Evolutionary conservation across 2,797 vertebrate species (phyloP).

Genomic region (Atherinosoma microstoma): DNA sequence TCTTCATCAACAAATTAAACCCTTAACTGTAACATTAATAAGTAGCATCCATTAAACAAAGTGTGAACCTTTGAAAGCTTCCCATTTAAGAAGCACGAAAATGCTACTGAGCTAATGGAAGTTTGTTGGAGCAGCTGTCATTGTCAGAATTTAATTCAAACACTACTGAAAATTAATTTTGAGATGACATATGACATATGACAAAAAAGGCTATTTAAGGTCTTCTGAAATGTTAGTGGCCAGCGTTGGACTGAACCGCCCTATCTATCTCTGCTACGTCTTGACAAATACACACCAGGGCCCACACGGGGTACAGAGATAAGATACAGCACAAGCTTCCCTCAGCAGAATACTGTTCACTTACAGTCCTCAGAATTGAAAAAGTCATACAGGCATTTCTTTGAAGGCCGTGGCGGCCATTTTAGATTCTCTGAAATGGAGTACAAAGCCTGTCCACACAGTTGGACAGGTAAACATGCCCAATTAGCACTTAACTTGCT

Average conservation of each 20-base stretch:
- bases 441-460: slow-evolving; percentile 9
- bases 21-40: slow-evolving; percentile 25
- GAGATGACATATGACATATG: slow-evolving; percentile 64
- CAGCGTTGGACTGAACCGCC: slow-evolving; percentile 63
- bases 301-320: slow-evolving; percentile 69
- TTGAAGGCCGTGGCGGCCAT: slow-evolving; percentile 51
- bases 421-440: slow-evolving; percentile 43
- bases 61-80: slow-evolving; percentile 51
- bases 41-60: slow-evolving; percentile 27
- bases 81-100: slow-evolving; percentile 55
- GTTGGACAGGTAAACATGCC: slow-evolving; percentile 5
- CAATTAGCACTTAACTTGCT: slow-evolving; percentile 18
- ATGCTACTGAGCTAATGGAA: slow-evolving; percentile 34
- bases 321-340: slow-evolving; percentile 71
- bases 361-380: slow-evolving; percentile 79
- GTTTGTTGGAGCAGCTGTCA: slow-evolving; percentile 46
- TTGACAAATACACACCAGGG: slow-evolving; percentile 58
- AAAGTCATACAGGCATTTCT: slow-evolving; percentile 51
- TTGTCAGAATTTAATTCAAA: slow-evolving; percentile 58
- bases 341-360: slow-evolving; percentile 73
- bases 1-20: slow-evolving; percentile 25
- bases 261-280: slow-evolving; percentile 73
- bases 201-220: slow-evolving; percentile 55
- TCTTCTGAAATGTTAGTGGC: slow-evolving; percentile 63
- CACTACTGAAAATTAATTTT: slow-evolving; percentile 62